Base-by-base conservation (phyloP, 2,888 invertebrate species). In the Coleophora deauratella region DNA sequence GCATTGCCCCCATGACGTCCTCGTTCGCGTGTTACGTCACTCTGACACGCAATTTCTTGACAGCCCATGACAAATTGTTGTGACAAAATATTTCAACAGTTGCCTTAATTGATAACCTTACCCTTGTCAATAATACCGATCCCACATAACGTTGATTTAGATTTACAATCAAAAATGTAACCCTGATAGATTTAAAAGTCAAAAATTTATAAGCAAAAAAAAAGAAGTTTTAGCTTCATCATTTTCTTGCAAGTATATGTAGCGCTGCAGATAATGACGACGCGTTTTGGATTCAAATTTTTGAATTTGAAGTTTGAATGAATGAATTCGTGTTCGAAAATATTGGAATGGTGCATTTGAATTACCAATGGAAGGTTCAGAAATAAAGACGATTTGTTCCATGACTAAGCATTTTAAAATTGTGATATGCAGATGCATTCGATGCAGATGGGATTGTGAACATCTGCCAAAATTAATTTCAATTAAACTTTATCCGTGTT, bases 41-140 rank as follows among this genome's bases (percentile, higher is more conserved):
- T 62, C 51, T 84, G 82, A 84, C 75, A 62, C 53, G 77, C 73
- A 57, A 64, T 54, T 76, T 72, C 66, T 50, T 70, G 81, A 81
- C 84, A 76, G 62, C 52, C 68, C 76, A 59, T 84, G 80, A 85
- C 85, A 78, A 85, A 85, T 85, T 84, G 78, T 84, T 82, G 68
- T 85, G 85, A 84, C 85, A 84, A 82, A 84, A 85, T 82, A 85
- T 85, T 85, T 84, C 82, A 85, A 79, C 82, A 81, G 78, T 77
- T 78, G 76, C 76, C 62, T 78, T 72, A 74, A 72, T 67, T 63
- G 59, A 45, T 49, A 52, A 54, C 54, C 52, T 58, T 60, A 68
- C 78, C 76, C 73, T 71, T 59, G 57, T 62, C 61, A 61, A 56
- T 51, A 51, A 53, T 49, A 46, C 30, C 32, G 33, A 59, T 55